Conservation (phyloP, 2,888 invertebrate species). For the Cabera pusaria region DNA sequence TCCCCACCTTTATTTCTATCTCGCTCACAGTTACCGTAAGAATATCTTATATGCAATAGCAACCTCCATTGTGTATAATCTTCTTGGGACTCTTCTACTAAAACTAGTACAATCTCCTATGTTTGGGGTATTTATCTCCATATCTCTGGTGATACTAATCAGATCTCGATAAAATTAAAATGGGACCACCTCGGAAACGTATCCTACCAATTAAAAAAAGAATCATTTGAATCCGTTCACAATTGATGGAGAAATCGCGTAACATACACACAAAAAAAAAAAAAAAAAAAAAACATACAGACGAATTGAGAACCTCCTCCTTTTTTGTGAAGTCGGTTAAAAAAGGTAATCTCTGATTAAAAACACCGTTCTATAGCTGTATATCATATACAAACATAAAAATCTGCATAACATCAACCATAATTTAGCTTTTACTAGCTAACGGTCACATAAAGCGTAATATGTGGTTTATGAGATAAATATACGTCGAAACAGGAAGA, state of each 20-base stretch:
- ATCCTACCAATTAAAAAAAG: too few relatives aligned
- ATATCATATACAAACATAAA: conserved; percentile 42
- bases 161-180: too few relatives aligned
- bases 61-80: too few relatives aligned
- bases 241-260: not conserved
- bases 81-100: too few relatives aligned
- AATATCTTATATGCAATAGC: too few relatives aligned
- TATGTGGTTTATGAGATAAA: conserved; percentile 61
- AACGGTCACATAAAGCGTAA: conserved; percentile 57
- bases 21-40: too few relatives aligned
- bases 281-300: conserved; percentile 1
- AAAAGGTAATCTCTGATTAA: conserved; percentile 3
- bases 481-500: conserved; percentile 41
- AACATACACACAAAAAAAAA: not conserved
- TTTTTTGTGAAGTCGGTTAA: not conserved
- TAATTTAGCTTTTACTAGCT: conserved; percentile 56
- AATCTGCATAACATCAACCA: conserved; percentile 54
- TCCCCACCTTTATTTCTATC: too few relatives aligned
- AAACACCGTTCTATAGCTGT: conserved; percentile 19
- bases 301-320: not conserved
- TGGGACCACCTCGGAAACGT: too few relatives aligned
- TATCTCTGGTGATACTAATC: too few relatives aligned
- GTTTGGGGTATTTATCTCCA: too few relatives aligned
- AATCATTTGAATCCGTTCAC: too few relatives aligned
- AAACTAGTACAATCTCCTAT: too few relatives aligned